phyloP scores from a whole-genome alignment of 2,797 vertebrate species.

The Anguilla obscura region DNA sequence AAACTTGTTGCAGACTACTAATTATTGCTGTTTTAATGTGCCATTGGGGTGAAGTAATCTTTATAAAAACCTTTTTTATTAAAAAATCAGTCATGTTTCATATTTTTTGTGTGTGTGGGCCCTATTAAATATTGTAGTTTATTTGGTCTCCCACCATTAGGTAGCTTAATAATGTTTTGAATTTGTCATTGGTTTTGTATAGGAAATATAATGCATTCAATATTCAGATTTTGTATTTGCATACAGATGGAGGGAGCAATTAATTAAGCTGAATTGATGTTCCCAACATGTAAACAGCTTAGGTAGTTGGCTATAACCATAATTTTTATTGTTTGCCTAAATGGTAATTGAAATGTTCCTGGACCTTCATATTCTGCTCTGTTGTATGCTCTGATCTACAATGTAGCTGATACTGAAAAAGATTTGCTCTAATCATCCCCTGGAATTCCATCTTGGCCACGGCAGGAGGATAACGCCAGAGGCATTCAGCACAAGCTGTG shows the following conservation, averaged over 20 bases:
- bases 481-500: constrained; percentile 21
- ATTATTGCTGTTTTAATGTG: not conserved
- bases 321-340: constrained; percentile 71
- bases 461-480: constrained; percentile 42
- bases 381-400: constrained; percentile 59
- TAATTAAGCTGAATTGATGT: constrained; percentile 66
- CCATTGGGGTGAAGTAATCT: not conserved
- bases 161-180: constrained; percentile 49
- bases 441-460: constrained; percentile 45
- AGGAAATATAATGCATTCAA: constrained; percentile 61
- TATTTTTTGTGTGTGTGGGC: constrained; percentile 44
- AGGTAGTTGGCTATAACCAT: constrained; percentile 70
- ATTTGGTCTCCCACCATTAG: constrained; percentile 42
- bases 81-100: constrained; percentile 30
- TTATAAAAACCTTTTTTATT: not conserved
- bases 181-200: constrained; percentile 51
- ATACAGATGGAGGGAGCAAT: constrained; percentile 42
- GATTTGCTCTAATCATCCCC: constrained; percentile 50
- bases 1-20: not conserved
- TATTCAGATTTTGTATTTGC: constrained; percentile 60
- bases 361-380: constrained; percentile 46
- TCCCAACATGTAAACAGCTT: constrained; percentile 65
- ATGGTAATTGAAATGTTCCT: constrained; percentile 74
- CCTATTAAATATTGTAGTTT: constrained; percentile 34
- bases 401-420: constrained; percentile 60